Evolutionary conservation across 2,797 vertebrate species (phyloP).

Genomic region (Spatula versicolor): DNA sequence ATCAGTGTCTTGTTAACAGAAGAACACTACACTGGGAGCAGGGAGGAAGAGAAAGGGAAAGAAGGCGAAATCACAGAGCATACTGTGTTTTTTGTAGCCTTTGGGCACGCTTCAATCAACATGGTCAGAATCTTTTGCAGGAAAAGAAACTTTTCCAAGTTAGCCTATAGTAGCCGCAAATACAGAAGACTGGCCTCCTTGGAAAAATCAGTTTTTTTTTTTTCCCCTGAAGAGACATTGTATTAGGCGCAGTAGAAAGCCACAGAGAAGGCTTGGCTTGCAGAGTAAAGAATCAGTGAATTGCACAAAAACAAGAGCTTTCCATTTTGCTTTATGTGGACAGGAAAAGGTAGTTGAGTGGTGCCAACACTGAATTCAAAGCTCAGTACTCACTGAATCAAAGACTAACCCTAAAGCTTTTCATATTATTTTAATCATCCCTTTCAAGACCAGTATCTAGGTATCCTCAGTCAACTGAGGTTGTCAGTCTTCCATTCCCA

Average conservation of each 20-base stretch:
- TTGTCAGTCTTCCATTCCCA: neutral
- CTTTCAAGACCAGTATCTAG: neutral
- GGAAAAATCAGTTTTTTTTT: neutral
- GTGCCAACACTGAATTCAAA: neutral
- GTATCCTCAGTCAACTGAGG: neutral
- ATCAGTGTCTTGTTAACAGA: neutral
- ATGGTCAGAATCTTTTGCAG: neutral
- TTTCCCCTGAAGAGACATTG: neutral
- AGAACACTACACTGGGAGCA: neutral
- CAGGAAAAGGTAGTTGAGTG: neutral
- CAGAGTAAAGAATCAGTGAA: neutral
- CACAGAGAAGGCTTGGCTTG: neutral
- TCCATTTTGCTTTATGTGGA: neutral
- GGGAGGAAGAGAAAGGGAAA: neutral
- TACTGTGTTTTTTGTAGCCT: neutral
- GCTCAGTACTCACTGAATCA: neutral
- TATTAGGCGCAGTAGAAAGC: neutral
- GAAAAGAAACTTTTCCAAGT: neutral
- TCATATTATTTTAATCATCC: neutral
- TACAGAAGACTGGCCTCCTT: neutral
- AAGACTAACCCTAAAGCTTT: neutral
- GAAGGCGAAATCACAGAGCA: neutral
- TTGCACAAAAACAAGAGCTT: neutral
- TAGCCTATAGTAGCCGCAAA: neutral
- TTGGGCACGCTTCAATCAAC: neutral